Evolutionary conservation across 2,888 invertebrate genomes (phyloP).

Genomic region (Neocrepidodera transversa): DNA sequence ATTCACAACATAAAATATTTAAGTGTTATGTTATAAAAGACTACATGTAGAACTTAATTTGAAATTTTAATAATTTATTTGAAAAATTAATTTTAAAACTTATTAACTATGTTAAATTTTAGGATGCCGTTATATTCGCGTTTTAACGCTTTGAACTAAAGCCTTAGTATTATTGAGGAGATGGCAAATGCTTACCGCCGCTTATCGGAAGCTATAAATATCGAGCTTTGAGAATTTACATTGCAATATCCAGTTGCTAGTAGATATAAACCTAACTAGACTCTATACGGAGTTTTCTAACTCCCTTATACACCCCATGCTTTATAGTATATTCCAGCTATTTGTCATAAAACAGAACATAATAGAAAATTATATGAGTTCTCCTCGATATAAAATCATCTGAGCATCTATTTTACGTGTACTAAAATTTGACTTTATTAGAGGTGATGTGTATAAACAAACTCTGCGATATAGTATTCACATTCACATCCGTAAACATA

Average conservation of each 20-base stretch:
- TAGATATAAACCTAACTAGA: constrained; percentile 53
- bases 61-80: too few species aligned
- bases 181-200: constrained; percentile 35
- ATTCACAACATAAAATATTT: too few species aligned
- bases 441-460: too few species aligned
- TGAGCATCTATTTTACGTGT: background rate
- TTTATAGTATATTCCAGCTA: constrained; percentile 38
- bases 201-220: constrained; percentile 51
- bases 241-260: constrained; percentile 54
- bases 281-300: constrained; percentile 44
- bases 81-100: too few species aligned
- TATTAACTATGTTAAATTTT: too few species aligned
- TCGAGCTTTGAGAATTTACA: constrained; percentile 53
- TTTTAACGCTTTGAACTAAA: constrained; percentile 35
- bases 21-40: too few species aligned
- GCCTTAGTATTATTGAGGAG: constrained; percentile 45
- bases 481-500: too few species aligned
- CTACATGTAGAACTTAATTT: too few species aligned
- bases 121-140: background rate
- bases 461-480: too few species aligned
- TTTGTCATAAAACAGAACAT: constrained; percentile 37
- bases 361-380: background rate
- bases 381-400: background rate
- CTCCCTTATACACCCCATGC: constrained; percentile 42
- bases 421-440: too few species aligned